A percentile compares a stretch with the other conserved stretches of the same genome.
Conservation (phyloP, 2,797 vertebrate species). For the Cheracebus regulus region DNA sequence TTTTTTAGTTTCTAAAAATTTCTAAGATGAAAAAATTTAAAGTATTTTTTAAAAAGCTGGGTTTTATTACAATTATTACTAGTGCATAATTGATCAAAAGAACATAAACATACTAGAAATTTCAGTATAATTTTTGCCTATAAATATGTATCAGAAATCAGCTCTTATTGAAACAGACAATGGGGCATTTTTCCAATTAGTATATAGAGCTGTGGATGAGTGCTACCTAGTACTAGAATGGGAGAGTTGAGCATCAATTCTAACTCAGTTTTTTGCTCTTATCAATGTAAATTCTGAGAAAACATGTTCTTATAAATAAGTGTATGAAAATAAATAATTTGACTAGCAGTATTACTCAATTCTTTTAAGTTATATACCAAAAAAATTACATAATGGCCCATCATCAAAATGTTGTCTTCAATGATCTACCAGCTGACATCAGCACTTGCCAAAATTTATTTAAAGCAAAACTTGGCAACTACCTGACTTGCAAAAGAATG, state of each 20-base stretch:
- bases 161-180: neutral
- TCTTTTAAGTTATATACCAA: neutral
- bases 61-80: neutral
- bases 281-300: neutral
- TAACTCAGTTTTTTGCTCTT: neutral
- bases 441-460: neutral
- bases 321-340: neutral
- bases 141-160: neutral
- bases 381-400: neutral
- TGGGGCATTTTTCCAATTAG: neutral
- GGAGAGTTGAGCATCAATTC: neutral
- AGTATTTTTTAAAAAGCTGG: neutral
- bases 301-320: constrained; percentile 8
- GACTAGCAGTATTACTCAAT: neutral
- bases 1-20: constrained; percentile 14
- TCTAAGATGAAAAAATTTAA: constrained; percentile 22
- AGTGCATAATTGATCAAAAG: neutral
- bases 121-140: neutral
- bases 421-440: neutral
- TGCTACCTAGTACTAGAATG: neutral
- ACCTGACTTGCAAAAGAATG: neutral
- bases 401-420: constrained; percentile 17
- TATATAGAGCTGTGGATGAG: neutral
- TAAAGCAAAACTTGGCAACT: constrained; percentile 10
- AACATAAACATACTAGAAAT: neutral